A percentile compares a stretch with the other conserved stretches of the same genome.
Evolutionary conservation across 1,140 invertebrate genomes (phyloP).

Genomic region (Oppia nitens): DNA sequence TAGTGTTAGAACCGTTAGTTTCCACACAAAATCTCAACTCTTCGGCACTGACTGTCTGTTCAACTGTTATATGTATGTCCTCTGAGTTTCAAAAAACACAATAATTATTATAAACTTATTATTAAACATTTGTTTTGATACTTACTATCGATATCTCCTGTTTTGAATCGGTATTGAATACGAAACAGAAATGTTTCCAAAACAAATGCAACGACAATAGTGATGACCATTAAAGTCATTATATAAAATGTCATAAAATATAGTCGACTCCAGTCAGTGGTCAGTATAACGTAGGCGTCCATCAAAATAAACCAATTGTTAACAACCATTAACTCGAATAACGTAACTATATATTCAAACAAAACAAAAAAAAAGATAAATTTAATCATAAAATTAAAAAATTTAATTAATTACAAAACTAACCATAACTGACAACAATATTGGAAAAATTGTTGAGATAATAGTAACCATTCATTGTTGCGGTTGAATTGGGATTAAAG

Average conservation of each 20-base stretch:
- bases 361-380: constrained; percentile 22
- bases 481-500: constrained; percentile 38
- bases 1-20: no score
- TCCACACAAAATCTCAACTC: no score
- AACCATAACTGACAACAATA: constrained; percentile 31
- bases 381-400: constrained; percentile 17
- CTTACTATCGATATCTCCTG: constrained; percentile 60
- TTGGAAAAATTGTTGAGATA: constrained; percentile 69
- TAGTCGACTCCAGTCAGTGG: constrained; percentile 38
- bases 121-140: constrained; percentile 16
- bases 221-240: constrained; percentile 46
- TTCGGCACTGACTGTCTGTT: no score
- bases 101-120: constrained; percentile 7
- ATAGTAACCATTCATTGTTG: constrained; percentile 48
- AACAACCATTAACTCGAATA: constrained; percentile 77
- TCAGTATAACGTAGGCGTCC: constrained; percentile 60
- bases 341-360: constrained; percentile 52
- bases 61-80: no score
- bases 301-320: constrained; percentile 80
- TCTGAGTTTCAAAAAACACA: constrained; percentile 3
- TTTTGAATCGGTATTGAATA: constrained; percentile 66
- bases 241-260: constrained; percentile 84
- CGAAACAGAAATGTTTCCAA: constrained; percentile 74
- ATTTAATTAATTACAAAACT: constrained; percentile 14
- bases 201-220: constrained; percentile 75